phyloP scores from a whole-genome alignment of 1,140 invertebrate genomes.

The Ladona fulva region DNA sequence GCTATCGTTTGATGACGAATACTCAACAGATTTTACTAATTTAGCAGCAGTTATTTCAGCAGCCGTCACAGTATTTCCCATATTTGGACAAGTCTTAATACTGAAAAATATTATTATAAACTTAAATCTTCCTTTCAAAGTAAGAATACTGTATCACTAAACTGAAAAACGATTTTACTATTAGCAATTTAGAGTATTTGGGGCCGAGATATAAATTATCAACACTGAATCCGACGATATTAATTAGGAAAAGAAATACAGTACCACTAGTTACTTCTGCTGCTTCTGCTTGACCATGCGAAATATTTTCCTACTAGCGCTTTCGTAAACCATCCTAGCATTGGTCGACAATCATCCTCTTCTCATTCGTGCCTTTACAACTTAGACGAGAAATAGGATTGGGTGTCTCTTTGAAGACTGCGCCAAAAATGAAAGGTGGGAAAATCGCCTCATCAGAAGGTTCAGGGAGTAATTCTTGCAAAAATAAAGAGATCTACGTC shows the following conservation, averaged over 20 bases:
- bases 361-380: neutral
- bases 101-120: too few species aligned
- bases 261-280: neutral
- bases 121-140: too few species aligned
- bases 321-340: neutral
- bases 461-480: neutral
- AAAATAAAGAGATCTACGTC: neutral
- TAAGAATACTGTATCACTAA: too few species aligned
- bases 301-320: neutral
- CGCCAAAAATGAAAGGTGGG: slow-evolving; percentile 3
- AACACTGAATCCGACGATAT: too few species aligned
- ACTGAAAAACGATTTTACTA: too few species aligned
- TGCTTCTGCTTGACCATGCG: neutral
- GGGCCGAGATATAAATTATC: too few species aligned
- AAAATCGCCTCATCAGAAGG: neutral
- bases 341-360: neutral
- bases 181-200: too few species aligned
- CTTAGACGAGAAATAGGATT: neutral
- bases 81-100: slow-evolving; percentile 28
- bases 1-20: slow-evolving; percentile 26
- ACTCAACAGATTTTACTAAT: slow-evolving; percentile 29
- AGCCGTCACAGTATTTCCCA: slow-evolving; percentile 53
- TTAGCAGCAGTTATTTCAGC: slow-evolving; percentile 41
- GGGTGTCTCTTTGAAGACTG: neutral
- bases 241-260: neutral